Percentiles rank a stretch among this genome's conserved stretches.
These are phyloP conservation scores for Ormyrus rosae DNA, from an alignment of 2,888 invertebrate species.

Conservation along the genomic window DNA sequence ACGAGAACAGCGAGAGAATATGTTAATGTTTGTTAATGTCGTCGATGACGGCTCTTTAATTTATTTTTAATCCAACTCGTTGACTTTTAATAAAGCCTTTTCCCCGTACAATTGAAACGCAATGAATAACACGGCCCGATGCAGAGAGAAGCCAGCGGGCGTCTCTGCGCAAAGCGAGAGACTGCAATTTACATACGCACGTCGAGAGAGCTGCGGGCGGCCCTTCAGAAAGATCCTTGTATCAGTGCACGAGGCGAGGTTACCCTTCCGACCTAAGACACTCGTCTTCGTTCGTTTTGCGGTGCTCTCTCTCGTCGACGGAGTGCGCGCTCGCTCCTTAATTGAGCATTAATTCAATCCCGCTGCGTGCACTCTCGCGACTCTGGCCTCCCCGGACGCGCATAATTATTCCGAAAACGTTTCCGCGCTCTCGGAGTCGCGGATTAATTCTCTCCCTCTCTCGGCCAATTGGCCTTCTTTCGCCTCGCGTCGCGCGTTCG, in stretches of 20 bases:
- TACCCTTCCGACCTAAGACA: slow-evolving; percentile 11
- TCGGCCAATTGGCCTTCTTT: slow-evolving; percentile 2
- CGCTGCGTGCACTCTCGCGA: neutral
- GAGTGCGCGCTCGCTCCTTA: slow-evolving; percentile 31
- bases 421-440: slow-evolving; percentile 6
- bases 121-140: too few species aligned
- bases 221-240: neutral
- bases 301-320: neutral
- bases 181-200: too few species aligned
- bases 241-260: neutral
- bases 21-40: too few species aligned
- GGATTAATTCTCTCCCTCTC: neutral
- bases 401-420: slow-evolving; percentile 50
- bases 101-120: too few species aligned
- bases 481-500: neutral
- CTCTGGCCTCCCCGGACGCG: slow-evolving; percentile 19
- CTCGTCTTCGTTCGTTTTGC: slow-evolving; percentile 22
- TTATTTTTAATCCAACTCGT: too few species aligned
- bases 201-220: neutral
- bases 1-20: too few species aligned
- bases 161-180: too few species aligned
- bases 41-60: too few species aligned
- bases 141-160: too few species aligned
- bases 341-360: slow-evolving; percentile 54
- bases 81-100: too few species aligned